Base-by-base conservation (phyloP, 2,888 invertebrate species). In the Caenorhabditis sp. region DNA sequence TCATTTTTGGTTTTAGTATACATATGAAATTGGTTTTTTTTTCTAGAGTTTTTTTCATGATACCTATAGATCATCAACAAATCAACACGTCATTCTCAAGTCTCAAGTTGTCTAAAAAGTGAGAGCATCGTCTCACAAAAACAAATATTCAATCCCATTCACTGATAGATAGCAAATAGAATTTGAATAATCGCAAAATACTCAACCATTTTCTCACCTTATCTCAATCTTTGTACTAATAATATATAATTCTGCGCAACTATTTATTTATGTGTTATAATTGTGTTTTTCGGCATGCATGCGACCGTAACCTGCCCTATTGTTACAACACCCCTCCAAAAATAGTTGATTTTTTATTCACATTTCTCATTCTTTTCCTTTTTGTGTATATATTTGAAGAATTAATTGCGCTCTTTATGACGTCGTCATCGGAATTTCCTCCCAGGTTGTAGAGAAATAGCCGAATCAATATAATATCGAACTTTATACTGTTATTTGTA, bases 261-360 rank as follows among this genome's bases (percentile, higher is more conserved):
- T 31, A 31, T 31, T 31, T 31, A 31, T 31, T 31, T 31, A 31
- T 31, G 31, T 31, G 31, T 31, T 31, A 49, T 49, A 49, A 49
- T 49, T 49, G 49, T 49, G 49, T 14, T 31, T n/a, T 31, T 31
- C 31, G 31, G 31, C 31, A 31, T 49, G 20, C n/a, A 20, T 5
- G 17, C 49, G 49, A 49, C 49, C 49, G 49, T 49, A 49, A 49
- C 49, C 20, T 49, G 49, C 49, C 49, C 49, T 49, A 49, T 49
- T 49, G 49, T 49, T 49, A 49, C 49, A 38, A n/a, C 38, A 49
- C 49, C 14, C n/a, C 49, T 20, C 49, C 49, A 49, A n/a, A n/a
- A 14, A n/a, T 49, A n/a, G n/a, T 20, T 49, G 3, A 14, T 20
- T 49, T 20, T 49, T 20, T 20, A 49, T 20, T n/a, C 49, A 14